phyloP scores from a whole-genome alignment of 2,888 invertebrate species.

The Ephialtes manifestator region DNA sequence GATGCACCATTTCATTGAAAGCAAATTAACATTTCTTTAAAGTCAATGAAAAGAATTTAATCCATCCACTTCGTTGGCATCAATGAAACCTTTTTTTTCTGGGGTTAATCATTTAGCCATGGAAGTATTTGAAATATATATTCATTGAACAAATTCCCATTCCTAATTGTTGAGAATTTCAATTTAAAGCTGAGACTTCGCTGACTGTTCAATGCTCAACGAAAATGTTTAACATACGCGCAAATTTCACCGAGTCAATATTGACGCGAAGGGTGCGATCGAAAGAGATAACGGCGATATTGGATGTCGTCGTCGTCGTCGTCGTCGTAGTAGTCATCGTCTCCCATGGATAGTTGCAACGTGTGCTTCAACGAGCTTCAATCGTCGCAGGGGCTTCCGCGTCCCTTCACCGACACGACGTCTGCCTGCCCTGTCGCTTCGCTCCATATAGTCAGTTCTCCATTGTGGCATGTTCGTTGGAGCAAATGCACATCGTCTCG shows the following conservation, averaged over 20 bases:
- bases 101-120: too few relatives aligned
- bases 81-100: too few relatives aligned
- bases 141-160: too few relatives aligned
- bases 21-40: too few relatives aligned
- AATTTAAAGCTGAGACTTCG: neutral
- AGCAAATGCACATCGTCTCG: conserved; percentile 84
- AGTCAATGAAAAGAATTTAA: too few relatives aligned
- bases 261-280: conserved; percentile 77
- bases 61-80: too few relatives aligned
- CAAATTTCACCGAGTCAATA: conserved; percentile 80
- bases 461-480: conserved; percentile 84
- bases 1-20: too few relatives aligned
- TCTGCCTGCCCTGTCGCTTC: conserved; percentile 40
- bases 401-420: conserved; percentile 63
- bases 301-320: conserved; percentile 81
- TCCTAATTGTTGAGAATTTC: neutral
- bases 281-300: conserved; percentile 83
- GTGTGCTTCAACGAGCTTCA: conserved; percentile 57
- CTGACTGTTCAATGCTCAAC: neutral
- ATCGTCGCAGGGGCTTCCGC: conserved; percentile 59
- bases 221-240: conserved; percentile 58
- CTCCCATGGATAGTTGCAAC: conserved; percentile 65
- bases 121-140: too few relatives aligned
- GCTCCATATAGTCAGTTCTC: conserved; percentile 78
- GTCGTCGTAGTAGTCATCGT: conserved; percentile 60